Evolutionary conservation across 2,797 vertebrate species (phyloP), one percentile per base, ranked within the genome.

Genomic region (Gallinago solitaria): DNA sequence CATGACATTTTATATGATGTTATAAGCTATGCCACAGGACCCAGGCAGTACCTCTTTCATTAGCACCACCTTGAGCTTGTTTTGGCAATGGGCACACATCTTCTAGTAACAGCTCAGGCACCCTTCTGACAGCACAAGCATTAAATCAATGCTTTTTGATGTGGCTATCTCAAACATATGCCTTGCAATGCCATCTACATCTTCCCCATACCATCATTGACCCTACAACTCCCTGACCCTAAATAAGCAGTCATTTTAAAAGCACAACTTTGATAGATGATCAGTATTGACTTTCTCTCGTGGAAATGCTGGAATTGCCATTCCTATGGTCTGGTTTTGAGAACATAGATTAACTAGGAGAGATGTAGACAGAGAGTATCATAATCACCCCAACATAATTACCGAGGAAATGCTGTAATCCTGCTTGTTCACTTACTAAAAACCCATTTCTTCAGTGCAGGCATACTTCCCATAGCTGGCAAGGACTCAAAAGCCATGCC

Each of bases 371-470:
- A 87, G 73, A 83, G 19, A 82, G 6, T 65, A 35, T 82, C 45
- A n/a, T 83, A 91, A 91, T 87, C n/a, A 67, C 6, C 0, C 3
- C 59, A 47, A 63, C 43, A 20, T 69, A 91, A 88, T 57, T 91
- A 76, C 59, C 0, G 0, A 73, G 69, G 19, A 93, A 94, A 88
- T 51, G 35, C 6, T 88, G 50, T 35, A 81, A 83, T 94, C 61
- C 74, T 94, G 51, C 74, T 95, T 50, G n/a, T 89, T 89, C 54
- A 27, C 47, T 76, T 75, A n/a, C 35, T 83, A 89, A 41, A 20
- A 83, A 12, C 43, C 37, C 15, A 32, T 73, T 89, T 89, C 51
- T 76, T 28, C 59, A 79, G n/a, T 6, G 3, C 21, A 87, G 41
- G 41, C 33, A 35, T 35, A 45, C 12, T 60, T 95, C 63, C 45